Evolutionary conservation across 2,113 vertebrate genomes (phyloP).

Genomic region (Stigmatopora nigra): DNA sequence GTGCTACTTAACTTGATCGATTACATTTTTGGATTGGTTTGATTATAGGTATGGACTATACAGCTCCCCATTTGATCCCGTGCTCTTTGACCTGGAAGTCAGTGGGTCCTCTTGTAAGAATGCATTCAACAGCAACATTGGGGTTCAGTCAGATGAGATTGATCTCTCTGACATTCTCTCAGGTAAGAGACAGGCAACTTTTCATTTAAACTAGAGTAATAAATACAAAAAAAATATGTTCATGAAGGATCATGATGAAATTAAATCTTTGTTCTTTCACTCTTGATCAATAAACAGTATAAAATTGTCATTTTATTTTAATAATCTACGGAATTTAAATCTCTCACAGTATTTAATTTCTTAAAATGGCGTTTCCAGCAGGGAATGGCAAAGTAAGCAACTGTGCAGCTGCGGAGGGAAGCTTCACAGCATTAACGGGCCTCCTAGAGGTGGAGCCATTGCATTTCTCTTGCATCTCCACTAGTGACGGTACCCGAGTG

Average conservation of each 20-base stretch:
- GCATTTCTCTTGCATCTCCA: slow-evolving; percentile 97
- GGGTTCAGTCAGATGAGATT: slow-evolving; percentile 95
- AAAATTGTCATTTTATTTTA: too few species aligned
- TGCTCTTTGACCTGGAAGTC: slow-evolving; percentile 98
- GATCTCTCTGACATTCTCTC: slow-evolving; percentile 97
- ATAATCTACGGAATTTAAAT: too few species aligned
- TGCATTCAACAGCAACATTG: slow-evolving; percentile 87
- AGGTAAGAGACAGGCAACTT: slow-evolving; percentile 67
- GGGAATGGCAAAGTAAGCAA: slow-evolving; percentile 92
- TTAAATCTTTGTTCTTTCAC: too few species aligned
- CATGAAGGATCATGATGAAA: too few species aligned
- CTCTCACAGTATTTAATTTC: background rate
- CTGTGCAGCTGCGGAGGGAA: slow-evolving; percentile 93
- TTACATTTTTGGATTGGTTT: background rate
- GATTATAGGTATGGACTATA: slow-evolving; percentile 88
- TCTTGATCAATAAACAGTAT: too few species aligned
- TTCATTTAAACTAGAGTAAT: background rate
- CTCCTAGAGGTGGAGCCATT: slow-evolving; percentile 96
- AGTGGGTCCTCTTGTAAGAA: slow-evolving; percentile 98
- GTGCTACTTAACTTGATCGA: background rate
- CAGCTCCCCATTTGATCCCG: slow-evolving; percentile 96
- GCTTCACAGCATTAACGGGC: slow-evolving; percentile 95
- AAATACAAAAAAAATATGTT: too few species aligned
- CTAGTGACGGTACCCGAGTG: slow-evolving; percentile 97
- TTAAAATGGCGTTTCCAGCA: slow-evolving; percentile 43